Percentiles rank a stretch among this genome's conserved stretches.
Evolutionary conservation across 2,113 vertebrate genomes (phyloP).

Genomic region (Barnardius zonarius): DNA sequence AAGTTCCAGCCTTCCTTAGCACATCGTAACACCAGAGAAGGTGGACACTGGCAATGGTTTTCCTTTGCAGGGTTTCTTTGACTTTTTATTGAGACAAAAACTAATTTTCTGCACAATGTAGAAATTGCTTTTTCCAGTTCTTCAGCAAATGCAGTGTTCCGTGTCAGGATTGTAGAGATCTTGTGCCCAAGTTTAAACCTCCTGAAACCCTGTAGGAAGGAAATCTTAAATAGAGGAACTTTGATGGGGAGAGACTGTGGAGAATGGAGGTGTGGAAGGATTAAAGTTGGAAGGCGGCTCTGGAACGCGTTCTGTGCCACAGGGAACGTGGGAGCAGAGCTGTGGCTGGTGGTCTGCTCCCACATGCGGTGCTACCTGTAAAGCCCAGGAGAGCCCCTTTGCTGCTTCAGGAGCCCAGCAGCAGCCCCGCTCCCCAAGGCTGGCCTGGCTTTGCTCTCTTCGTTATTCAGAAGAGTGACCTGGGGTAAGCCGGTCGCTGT

Average conservation of each 20-base stretch:
- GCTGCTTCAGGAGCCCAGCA: background rate
- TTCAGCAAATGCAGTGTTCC: background rate
- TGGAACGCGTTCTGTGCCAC: fast-evolving
- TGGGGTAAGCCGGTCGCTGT: background rate
- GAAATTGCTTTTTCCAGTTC: background rate
- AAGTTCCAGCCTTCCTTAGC: background rate
- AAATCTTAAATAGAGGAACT: background rate
- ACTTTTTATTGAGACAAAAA: background rate
- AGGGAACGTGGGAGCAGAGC: background rate
- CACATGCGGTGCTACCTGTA: background rate
- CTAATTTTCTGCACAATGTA: background rate
- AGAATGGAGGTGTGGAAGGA: background rate
- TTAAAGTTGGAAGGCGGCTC: background rate
- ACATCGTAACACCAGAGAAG: background rate
- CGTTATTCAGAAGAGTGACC: background rate
- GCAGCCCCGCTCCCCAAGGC: background rate
- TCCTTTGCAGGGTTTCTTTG: background rate
- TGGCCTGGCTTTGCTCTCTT: background rate
- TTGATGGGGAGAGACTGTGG: background rate
- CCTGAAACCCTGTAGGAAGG: background rate
- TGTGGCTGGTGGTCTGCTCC: background rate
- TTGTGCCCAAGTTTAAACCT: background rate
- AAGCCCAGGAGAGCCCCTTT: background rate
- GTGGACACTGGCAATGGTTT: background rate
- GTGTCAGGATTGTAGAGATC: background rate